phyloP scores from a whole-genome alignment of 2,888 invertebrate genomes.

The Drosophila kanekoi region DNA sequence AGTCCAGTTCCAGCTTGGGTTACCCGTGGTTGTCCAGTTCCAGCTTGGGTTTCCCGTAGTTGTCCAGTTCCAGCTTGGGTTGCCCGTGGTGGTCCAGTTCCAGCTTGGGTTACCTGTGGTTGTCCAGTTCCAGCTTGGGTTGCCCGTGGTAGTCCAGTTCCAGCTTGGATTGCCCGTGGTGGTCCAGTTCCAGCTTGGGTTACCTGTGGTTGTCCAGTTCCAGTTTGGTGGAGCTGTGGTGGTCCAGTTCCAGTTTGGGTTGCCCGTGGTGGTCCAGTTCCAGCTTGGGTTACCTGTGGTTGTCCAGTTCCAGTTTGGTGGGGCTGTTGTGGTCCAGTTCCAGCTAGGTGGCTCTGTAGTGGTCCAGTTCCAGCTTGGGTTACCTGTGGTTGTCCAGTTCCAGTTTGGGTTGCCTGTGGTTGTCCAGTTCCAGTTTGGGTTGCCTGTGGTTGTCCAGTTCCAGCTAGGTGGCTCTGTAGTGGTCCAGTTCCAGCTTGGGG shows the following conservation, averaged over 20 bases:
- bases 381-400: background rate
- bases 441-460: constrained; percentile 11
- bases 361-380: constrained; percentile 25
- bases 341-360: constrained; percentile 6
- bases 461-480: constrained; percentile 15
- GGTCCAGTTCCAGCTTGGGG: constrained; percentile 18
- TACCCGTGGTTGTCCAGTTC: background rate
- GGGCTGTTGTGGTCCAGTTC: constrained; percentile 6
- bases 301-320: constrained; percentile 17
- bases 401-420: background rate
- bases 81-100: constrained; percentile 8
- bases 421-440: constrained; percentile 13
- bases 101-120: background rate
- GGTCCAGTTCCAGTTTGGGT: constrained; percentile 12
- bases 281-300: background rate
- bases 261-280: constrained; percentile 1
- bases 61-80: constrained; percentile 1
- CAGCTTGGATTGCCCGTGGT: background rate
- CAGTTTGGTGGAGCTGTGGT: background rate
- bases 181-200: constrained; percentile 11
- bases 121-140: constrained; percentile 21
- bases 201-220: constrained; percentile 3
- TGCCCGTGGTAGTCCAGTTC: background rate
- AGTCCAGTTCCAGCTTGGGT: constrained; percentile 11
- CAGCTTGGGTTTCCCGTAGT: background rate